Base-by-base conservation (phyloP, 92 coral and sea anemone genomes). In the Nematostella vectensis region DNA sequence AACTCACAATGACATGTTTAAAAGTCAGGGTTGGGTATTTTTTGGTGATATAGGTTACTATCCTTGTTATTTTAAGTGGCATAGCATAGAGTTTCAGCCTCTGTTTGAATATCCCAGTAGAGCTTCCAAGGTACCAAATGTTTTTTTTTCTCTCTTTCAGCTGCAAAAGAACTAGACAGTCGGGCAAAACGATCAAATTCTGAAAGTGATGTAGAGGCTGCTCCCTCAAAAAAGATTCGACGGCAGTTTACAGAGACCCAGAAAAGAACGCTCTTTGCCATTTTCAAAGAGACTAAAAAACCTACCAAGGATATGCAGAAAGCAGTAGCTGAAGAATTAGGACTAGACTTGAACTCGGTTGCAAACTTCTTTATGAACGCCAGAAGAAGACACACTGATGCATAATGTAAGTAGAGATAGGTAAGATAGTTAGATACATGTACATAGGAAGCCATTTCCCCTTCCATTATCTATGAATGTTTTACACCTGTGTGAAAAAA, bases 291-390 rank as follows among this genome's bases (percentile, higher is more conserved):
- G 70, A 84, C 94, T n/a, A 79, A 80, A 49, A 84, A 84, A 24
- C 94, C 94, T 3, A 69, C 94, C 25, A 79, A 61, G 33, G 94
- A 84, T 49, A 84, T 84, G 94, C 94, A 84, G 61, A 64, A 47
- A 63, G 94, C 94, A 4, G 65, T 84, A 19, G 94, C 94, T n/a
- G 94, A 84, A 47, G 94, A 84, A 57, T 80, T 84, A 29, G 94
- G 94, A 0, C 76, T 84, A 16, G 87, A 84, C 26, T 60, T 80
- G 17, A 74, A 58, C 6, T 77, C 94, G 13, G 94, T 84, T 39
- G 71, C 94, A 70, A 84, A 84, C 69, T 84, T 84, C 67, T 84
- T 84, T 22, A 84, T 84, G 94, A 84, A 84, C 67, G 94, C 94
- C 31, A 79, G 94, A 58, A 72, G 94, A 21, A 72, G 94, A 23